phyloP scores from a whole-genome alignment of 1,140 invertebrate genomes.

The Formica exsecta region DNA sequence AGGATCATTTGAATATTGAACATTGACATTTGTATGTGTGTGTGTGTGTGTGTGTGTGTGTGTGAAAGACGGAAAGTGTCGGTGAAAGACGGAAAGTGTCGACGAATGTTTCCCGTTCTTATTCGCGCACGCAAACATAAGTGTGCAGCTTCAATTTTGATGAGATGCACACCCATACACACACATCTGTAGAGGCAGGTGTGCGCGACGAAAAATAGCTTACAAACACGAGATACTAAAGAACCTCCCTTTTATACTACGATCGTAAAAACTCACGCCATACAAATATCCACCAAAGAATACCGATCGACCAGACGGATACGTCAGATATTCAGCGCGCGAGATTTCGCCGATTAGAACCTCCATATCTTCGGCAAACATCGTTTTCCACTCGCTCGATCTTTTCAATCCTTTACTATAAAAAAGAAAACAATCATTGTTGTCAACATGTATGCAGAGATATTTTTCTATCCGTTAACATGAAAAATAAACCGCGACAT shows the following conservation, averaged over 20 bases:
- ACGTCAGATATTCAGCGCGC: conserved; percentile 22
- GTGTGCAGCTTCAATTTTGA: neutral
- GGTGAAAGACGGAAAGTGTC: conserved; percentile 70
- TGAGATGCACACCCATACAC: neutral
- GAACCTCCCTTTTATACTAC: conserved; percentile 50
- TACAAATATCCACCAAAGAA: conserved; percentile 39
- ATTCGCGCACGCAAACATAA: conserved; percentile 25
- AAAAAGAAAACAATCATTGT: neutral
- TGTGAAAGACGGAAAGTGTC: too few species aligned
- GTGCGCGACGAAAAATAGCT: conserved; percentile 53
- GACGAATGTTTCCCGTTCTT: neutral
- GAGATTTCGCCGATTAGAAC: conserved; percentile 64
- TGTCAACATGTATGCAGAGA: neutral
- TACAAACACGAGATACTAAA: conserved; percentile 45
- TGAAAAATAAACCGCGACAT: neutral
- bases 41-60: too few species aligned
- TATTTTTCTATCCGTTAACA: neutral
- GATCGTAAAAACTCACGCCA: conserved; percentile 64
- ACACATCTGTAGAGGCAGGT: conserved; percentile 50
- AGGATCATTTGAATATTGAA: conserved; percentile 82
- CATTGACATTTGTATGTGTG: conserved; percentile 63
- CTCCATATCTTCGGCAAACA: neutral
- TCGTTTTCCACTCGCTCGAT: neutral
- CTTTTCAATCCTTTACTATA: conserved; percentile 47
- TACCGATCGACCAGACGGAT: conserved; percentile 60